These are phyloP conservation scores for Pipistrellus nathusii DNA, from an alignment of 2,797 vertebrate species.

Conservation along the genomic window DNA sequence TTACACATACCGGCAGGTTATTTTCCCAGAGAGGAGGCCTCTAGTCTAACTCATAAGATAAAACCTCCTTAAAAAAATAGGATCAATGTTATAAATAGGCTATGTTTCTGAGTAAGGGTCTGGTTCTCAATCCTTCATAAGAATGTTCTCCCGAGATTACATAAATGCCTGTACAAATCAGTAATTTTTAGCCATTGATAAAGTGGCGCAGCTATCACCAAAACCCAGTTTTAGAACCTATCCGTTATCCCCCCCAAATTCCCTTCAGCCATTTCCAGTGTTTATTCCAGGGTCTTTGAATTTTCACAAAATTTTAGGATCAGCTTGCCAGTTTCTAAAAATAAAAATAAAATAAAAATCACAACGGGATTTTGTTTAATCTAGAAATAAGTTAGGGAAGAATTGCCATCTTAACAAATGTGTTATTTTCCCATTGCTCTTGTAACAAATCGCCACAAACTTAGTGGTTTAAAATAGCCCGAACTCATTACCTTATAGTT, in stretches of 20 bases:
- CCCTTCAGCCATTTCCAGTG: not conserved
- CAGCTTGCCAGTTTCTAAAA: not conserved
- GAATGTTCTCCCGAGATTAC: not conserved
- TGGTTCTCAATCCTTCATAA: slow-evolving; percentile 5
- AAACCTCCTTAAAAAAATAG: not conserved
- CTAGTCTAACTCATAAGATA: not conserved
- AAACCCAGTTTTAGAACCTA: not conserved
- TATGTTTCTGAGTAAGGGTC: slow-evolving; percentile 2
- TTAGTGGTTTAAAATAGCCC: not conserved
- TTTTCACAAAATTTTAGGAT: slow-evolving; percentile 21
- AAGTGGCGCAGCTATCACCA: not conserved
- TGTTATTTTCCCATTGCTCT: not conserved
- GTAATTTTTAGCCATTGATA: not conserved
- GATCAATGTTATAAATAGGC: not conserved
- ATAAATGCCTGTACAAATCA: not conserved
- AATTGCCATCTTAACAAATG: not conserved
- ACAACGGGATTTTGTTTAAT: not conserved
- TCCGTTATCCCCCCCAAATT: not conserved
- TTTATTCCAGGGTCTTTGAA: not conserved
- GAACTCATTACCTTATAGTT: not conserved
- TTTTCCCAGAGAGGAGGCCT: not conserved
- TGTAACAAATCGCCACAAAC: not conserved
- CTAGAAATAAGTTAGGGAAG: not conserved
- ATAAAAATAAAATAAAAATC: not conserved
- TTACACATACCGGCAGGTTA: not conserved